Percentiles rank a stretch among this genome's conserved stretches.
These are phyloP conservation scores for Pseudococcus jackbeardsleyi DNA, from an alignment of 2,888 invertebrate species.

Conservation along the genomic window DNA sequence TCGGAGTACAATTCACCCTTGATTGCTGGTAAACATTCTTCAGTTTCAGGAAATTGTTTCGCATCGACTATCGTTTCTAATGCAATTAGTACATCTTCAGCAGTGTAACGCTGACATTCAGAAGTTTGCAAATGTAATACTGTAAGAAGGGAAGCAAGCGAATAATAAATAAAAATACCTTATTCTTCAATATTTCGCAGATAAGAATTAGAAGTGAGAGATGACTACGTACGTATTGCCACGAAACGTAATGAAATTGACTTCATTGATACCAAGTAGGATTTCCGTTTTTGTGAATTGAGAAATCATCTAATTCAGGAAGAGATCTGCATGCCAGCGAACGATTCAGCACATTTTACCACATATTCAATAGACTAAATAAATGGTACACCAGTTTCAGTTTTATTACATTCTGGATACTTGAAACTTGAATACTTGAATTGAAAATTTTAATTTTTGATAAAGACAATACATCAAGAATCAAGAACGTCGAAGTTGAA, in stretches of 20 bases:
- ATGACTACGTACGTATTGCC: neutral
- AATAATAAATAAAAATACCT: neutral
- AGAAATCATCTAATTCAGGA: neutral
- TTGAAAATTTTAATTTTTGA: no score
- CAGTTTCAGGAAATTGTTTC: neutral
- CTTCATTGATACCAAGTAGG: neutral
- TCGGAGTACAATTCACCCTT: neutral
- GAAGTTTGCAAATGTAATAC: neutral
- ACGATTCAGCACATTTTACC: no score
- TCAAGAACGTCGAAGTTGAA: no score
- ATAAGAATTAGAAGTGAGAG: neutral
- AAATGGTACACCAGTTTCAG: no score
- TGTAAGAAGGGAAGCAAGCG: neutral
- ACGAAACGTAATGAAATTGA: neutral
- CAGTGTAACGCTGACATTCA: neutral
- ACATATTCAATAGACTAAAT: no score
- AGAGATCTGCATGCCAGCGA: neutral
- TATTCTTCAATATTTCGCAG: neutral
- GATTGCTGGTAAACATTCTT: slow-evolving; percentile 1
- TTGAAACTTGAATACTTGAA: no score
- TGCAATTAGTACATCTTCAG: neutral
- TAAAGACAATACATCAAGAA: no score
- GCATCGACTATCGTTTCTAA: neutral
- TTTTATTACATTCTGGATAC: no score
- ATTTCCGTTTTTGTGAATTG: neutral